A percentile compares a stretch with the other conserved stretches of the same genome.
Evolutionary conservation across 2,888 invertebrate species (phyloP).

Genomic region (Odontothrips loti): DNA sequence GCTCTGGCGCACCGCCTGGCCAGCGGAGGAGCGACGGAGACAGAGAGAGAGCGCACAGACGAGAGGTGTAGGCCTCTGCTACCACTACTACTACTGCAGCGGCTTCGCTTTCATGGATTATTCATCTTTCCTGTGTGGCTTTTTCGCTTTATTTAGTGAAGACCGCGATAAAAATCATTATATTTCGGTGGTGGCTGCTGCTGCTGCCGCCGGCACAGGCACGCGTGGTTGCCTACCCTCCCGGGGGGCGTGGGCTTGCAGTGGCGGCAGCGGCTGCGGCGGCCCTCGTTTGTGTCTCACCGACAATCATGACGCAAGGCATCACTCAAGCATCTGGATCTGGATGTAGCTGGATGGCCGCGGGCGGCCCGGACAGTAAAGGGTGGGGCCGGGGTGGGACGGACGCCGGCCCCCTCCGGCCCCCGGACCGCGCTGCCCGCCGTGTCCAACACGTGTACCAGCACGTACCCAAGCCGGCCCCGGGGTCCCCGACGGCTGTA

Average conservation of each 20-base stretch:
- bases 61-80: not conserved
- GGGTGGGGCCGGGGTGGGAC: not conserved
- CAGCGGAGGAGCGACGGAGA: not conserved
- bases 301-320: not conserved
- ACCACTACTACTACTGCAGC: not conserved
- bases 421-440: not conserved
- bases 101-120: not conserved
- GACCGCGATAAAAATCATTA: not conserved
- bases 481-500: too few species aligned
- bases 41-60: not conserved
- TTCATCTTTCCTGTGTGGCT: constrained; percentile 14
- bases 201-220: not conserved
- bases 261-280: not conserved
- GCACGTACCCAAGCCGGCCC: too few species aligned
- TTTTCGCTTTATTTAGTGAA: constrained; percentile 19
- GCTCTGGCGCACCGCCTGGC: not conserved
- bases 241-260: too few species aligned
- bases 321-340: too few species aligned
- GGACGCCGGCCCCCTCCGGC: not conserved
- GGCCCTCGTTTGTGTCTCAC: not conserved
- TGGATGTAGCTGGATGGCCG: too few species aligned
- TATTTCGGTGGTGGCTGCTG: not conserved
- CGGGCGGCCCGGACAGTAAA: not conserved
- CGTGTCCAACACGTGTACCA: not conserved
- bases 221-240: too few species aligned